Base-by-base conservation (phyloP, 2,113 vertebrate genomes). In the Engraulis encrasicolus region DNA sequence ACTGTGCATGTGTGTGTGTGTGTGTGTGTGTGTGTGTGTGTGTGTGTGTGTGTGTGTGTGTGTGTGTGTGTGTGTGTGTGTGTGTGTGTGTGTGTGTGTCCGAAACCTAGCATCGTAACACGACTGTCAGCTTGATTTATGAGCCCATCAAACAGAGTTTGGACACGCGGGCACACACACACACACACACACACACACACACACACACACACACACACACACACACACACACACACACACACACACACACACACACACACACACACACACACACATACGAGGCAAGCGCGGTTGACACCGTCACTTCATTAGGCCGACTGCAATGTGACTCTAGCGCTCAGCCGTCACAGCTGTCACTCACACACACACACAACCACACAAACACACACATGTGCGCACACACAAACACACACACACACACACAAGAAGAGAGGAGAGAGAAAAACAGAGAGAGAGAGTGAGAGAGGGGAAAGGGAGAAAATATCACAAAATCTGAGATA, bases 51-150 rank as follows among this genome's bases (percentile, higher is more conserved):
- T n/a, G n/a, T n/a, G n/a, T n/a, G n/a, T n/a, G n/a, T n/a, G n/a
- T n/a, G n/a, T n/a, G n/a, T n/a, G n/a, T n/a, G n/a, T n/a, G n/a
- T n/a, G n/a, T n/a, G n/a, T n/a, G n/a, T n/a, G n/a, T n/a, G n/a
- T n/a, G n/a, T n/a, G n/a, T n/a, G n/a, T n/a, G n/a, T n/a, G n/a
- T n/a, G n/a, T n/a, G n/a, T n/a, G n/a, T n/a, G n/a, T n/a, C n/a
- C n/a, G n/a, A n/a, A n/a, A n/a, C n/a, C 96, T 5, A 45, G 40
- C 4, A 45, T n/a, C n/a, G 94, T 96, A 97, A 91, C 95, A 95
- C 96, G 95, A 88, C 93, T 96, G 94, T 98, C 97, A 97, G 94
- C 93, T 96, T 97, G 98, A 98, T 99, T 94, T 96, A 99, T 98
- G 97, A 97, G 97, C 96, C 96, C 95, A 97, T 98, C 97, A 98